Evolutionary conservation across 2,797 vertebrate species (phyloP).

Genomic region (Thaleichthys pacificus): DNA sequence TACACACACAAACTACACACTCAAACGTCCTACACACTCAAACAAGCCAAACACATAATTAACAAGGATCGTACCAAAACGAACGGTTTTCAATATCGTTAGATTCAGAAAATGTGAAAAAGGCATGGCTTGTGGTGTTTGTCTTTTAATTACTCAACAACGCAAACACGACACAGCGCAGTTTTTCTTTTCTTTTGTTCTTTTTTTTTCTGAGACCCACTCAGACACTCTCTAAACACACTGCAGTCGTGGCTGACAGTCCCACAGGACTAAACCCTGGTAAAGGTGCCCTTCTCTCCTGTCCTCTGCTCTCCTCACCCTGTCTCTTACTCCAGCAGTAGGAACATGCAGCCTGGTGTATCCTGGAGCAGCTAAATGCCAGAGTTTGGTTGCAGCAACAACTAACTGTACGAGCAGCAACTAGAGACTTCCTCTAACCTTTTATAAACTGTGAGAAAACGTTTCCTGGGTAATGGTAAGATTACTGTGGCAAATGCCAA

Average conservation of each 20-base stretch:
- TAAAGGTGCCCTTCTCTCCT: not conserved
- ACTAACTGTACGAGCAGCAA: constrained; percentile 49
- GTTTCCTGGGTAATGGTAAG: constrained; percentile 38
- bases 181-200: too few species aligned
- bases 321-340: not conserved
- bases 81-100: not conserved
- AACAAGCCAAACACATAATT: not conserved
- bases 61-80: constrained; percentile 3
- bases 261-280: too few species aligned
- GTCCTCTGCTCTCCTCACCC: too few species aligned
- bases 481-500: constrained; percentile 37
- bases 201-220: not conserved
- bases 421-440: constrained; percentile 67
- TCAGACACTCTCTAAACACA: not conserved
- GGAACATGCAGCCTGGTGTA: constrained; percentile 3
- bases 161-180: too few species aligned
- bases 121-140: too few species aligned
- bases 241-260: not conserved
- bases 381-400: constrained; percentile 28
- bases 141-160: too few species aligned
- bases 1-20: constrained; percentile 8
- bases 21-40: not conserved
- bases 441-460: constrained; percentile 44
- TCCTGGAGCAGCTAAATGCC: constrained; percentile 28
- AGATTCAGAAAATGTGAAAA: too few species aligned